Evolutionary conservation across 1,140 invertebrate species (phyloP), one percentile per base, ranked within the genome.

Genomic region (Cotesia chilonis): DNA sequence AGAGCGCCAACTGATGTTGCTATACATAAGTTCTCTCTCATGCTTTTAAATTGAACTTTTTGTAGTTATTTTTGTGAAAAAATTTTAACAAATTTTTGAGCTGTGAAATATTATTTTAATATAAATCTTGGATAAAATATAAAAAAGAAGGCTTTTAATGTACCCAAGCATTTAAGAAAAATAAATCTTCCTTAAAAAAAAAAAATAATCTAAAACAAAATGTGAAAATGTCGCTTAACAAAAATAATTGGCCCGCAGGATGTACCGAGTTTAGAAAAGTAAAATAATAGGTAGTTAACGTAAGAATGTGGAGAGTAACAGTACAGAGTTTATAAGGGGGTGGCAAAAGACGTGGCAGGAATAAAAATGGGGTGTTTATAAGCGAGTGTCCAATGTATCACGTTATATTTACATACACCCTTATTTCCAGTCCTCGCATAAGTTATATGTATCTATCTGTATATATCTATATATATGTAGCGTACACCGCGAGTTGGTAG

Each of bases 361-460:
- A 87, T 87, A 87, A 87, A 87, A 87, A 87, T 87, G 82, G 86
- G 84, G 85, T 87, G 86, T 87, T 87, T 87, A 87, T 87, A 87
- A 86, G 83, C 82, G 79, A 85, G 82, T 87, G 85, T 84, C 84
- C 85, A 85, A 87, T 87, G 85, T 87, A 87, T 87, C 86, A 87
- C 79, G 78, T 74, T 79, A 78, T 87, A 87, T 87, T 87, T 87
- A 87, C 86, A 86, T 87, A 85, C 78, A 81, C 73, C 79, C 75
- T 75, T 77, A 74, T 74, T 75, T 71, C 70, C 70, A 75, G 77
- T 78, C 74, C 73, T 68, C 59, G 78, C 65, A 28, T 28, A 28
- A 28, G 28, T 78, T 68, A 76, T 75, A 80, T 41, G 7, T 80
- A 72, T 72, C 17, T 17, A 17, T 17, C 17, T 17, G 17, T 28